A percentile compares a stretch with the other conserved stretches of the same genome.
phyloP scores from a whole-genome alignment of 1,140 invertebrate species.

The Centruroides sculpturatus region DNA sequence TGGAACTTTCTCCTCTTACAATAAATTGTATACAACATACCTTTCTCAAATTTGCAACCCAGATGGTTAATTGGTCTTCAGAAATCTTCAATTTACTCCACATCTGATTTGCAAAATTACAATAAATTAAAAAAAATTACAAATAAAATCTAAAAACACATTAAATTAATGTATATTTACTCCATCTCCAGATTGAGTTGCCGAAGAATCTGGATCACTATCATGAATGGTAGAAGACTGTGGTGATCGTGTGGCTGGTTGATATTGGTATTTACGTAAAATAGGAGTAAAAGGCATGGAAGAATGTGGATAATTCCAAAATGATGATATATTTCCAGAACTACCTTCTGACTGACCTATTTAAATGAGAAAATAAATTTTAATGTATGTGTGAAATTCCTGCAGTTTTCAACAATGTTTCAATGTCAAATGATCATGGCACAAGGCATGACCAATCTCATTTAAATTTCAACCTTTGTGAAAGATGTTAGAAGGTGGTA shows the following conservation, averaged over 20 bases:
- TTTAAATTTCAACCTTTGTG: too few species aligned
- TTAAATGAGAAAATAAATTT: neutral
- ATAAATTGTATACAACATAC: too few species aligned
- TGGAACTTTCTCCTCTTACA: too few species aligned
- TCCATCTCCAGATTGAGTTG: constrained; percentile 18
- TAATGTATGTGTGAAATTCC: neutral
- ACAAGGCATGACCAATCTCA: too few species aligned
- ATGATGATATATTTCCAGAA: neutral
- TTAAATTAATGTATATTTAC: neutral
- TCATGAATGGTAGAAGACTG: constrained; percentile 19
- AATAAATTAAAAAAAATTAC: neutral
- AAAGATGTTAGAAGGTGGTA: too few species aligned
- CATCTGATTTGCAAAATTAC: neutral
- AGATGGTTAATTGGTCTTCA: neutral
- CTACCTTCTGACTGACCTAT: neutral
- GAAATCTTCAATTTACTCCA: neutral
- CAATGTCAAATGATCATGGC: too few species aligned
- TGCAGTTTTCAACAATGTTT: too few species aligned
- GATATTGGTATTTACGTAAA: constrained; percentile 27
- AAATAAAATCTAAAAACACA: neutral
- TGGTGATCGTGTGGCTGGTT: constrained; percentile 24
- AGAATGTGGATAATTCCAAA: neutral
- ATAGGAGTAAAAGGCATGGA: constrained; percentile 15
- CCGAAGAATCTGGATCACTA: constrained; percentile 19
- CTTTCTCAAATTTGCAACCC: neutral